These are phyloP conservation scores for Teleopsis dalmanni DNA, from an alignment of 1,140 invertebrate genomes.

Conservation along the genomic window DNA sequence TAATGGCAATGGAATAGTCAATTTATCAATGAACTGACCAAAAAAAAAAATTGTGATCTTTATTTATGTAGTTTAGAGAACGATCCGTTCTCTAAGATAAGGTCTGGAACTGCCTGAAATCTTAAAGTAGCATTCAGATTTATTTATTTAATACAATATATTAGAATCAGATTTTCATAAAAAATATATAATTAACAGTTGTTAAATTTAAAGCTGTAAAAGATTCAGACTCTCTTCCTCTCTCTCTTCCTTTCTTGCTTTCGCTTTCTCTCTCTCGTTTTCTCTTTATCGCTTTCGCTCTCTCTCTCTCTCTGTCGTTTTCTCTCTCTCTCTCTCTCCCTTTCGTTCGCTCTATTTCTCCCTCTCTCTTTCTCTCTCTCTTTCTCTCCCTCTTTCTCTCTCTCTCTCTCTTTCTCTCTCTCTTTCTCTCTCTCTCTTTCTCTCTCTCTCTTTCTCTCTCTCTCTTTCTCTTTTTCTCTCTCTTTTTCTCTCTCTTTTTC, in stretches of 20 bases:
- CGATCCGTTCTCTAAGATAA: too few relatives aligned
- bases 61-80: too few relatives aligned
- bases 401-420: slow-evolving; percentile 1
- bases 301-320: background rate
- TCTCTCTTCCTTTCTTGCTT: background rate
- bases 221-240: background rate
- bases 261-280: background rate
- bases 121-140: too few relatives aligned
- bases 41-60: too few relatives aligned
- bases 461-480: background rate
- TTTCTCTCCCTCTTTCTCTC: background rate
- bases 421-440: background rate
- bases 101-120: too few relatives aligned
- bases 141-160: too few relatives aligned
- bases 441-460: background rate
- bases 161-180: background rate
- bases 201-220: background rate
- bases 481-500: background rate
- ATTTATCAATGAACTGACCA: too few relatives aligned
- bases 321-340: background rate
- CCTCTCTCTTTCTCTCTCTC: background rate
- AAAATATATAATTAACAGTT: background rate
- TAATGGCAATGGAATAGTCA: too few relatives aligned
- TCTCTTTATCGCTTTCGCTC: background rate
- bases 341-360: background rate